Evolutionary conservation across 2,888 invertebrate genomes (phyloP).

Genomic region (Trichopria drosophilae): DNA sequence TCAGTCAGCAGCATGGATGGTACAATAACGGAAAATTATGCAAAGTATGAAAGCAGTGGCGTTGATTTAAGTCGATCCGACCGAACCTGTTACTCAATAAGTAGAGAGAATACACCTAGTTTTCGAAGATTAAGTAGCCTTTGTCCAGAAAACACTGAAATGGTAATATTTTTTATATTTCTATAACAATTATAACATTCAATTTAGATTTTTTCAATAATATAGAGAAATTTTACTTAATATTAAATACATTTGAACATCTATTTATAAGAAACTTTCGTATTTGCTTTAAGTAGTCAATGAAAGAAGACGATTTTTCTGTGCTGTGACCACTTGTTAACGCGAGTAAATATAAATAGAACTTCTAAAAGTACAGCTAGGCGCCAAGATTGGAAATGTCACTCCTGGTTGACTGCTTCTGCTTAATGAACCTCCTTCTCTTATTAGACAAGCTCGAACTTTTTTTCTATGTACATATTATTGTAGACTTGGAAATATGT

Average conservation of each 20-base stretch:
- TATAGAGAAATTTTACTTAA: too few species aligned
- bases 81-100: conserved; percentile 45
- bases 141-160: conserved; percentile 43
- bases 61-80: conserved; percentile 46
- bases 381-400: conserved; percentile 13
- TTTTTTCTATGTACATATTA: too few species aligned
- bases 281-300: too few species aligned
- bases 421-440: too few species aligned
- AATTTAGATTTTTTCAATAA: too few species aligned
- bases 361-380: conserved; percentile 31
- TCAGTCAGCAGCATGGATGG: conserved; percentile 56
- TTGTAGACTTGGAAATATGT: too few species aligned
- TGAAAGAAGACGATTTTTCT: not conserved
- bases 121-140: conserved; percentile 61
- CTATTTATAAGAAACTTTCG: too few species aligned
- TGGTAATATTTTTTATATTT: conserved; percentile 39
- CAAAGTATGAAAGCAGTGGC: conserved; percentile 42
- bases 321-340: conserved; percentile 37
- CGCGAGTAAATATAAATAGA: conserved; percentile 34
- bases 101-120: conserved; percentile 64
- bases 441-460: too few species aligned
- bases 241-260: too few species aligned
- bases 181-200: too few species aligned
- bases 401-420: too few species aligned
- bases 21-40: conserved; percentile 53